phyloP scores from a whole-genome alignment of 1,140 invertebrate genomes.

The Trialeurodes vaporariorum region DNA sequence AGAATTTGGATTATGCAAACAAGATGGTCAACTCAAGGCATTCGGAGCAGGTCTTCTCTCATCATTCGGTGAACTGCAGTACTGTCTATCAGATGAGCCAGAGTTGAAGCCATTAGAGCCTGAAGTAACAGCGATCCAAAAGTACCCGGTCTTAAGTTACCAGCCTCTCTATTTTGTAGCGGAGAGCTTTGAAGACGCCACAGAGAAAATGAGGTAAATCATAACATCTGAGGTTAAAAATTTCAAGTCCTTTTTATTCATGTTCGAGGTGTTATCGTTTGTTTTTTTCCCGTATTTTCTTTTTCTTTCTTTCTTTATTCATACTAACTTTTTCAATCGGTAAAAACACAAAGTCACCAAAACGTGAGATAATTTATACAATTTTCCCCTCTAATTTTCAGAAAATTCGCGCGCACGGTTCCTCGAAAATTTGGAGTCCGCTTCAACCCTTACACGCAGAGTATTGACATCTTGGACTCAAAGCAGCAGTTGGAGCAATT shows the following conservation, averaged over 20 bases:
- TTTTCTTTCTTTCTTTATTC: too few species aligned
- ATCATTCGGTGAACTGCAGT: slow-evolving; percentile 92
- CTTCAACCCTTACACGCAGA: slow-evolving; percentile 93
- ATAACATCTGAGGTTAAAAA: too few species aligned
- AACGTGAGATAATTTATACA: too few species aligned
- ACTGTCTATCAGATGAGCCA: slow-evolving; percentile 77
- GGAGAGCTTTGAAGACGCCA: slow-evolving; percentile 90
- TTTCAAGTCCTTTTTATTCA: too few species aligned
- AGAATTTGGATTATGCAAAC: slow-evolving; percentile 88
- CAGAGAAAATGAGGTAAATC: slow-evolving; percentile 93
- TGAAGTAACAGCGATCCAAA: slow-evolving; percentile 62
- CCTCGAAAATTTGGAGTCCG: slow-evolving; percentile 85
- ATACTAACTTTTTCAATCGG: too few species aligned
- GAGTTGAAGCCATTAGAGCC: slow-evolving; percentile 82
- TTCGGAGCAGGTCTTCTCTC: slow-evolving; percentile 93
- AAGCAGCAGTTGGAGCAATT: slow-evolving; percentile 67
- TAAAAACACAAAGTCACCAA: too few species aligned
- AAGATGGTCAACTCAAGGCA: slow-evolving; percentile 82
- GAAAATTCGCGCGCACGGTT: slow-evolving; percentile 84
- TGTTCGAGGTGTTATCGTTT: too few species aligned
- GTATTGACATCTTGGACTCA: slow-evolving; percentile 82
- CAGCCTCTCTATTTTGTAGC: slow-evolving; percentile 93
- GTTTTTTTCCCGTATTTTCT: too few species aligned
- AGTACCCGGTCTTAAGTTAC: slow-evolving; percentile 94
- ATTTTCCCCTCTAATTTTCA: slow-evolving; percentile 38